phyloP scores from a whole-genome alignment of 2,797 vertebrate species.

The Sebastes diploproa region DNA sequence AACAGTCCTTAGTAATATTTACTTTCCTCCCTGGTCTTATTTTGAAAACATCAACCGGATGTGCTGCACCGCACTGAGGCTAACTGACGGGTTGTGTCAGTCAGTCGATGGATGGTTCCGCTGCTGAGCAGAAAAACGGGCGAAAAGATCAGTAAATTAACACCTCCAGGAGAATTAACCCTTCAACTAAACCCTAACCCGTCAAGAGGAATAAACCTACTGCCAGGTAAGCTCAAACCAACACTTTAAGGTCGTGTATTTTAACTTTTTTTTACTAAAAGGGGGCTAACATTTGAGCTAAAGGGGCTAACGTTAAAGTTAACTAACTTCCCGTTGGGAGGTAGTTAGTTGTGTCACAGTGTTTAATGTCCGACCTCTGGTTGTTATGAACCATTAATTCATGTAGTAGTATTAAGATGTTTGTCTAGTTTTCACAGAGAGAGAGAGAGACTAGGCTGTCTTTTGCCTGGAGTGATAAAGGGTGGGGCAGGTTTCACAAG shows the following conservation, averaged over 20 bases:
- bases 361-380: background rate
- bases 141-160: conserved; percentile 37
- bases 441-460: background rate
- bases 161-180: background rate
- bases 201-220: background rate
- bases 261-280: conserved; percentile 45
- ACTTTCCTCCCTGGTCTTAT: conserved; percentile 17
- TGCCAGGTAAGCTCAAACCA: conserved; percentile 40
- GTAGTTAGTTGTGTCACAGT: background rate
- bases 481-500: conserved; percentile 74
- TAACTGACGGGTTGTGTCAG: conserved; percentile 30
- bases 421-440: background rate
- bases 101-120: conserved; percentile 51
- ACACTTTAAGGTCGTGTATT: background rate
- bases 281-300: conserved; percentile 61
- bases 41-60: conserved; percentile 53
- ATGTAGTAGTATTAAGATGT: background rate
- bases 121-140: conserved; percentile 50
- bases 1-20: too few relatives aligned
- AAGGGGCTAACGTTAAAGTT: conserved; percentile 56
- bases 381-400: background rate
- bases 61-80: fast-evolving
- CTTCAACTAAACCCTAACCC: background rate
- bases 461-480: conserved; percentile 47
- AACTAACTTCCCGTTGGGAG: conserved; percentile 35